Conservation (phyloP, 2,113 vertebrate species). For the Pardalotus punctatus region DNA sequence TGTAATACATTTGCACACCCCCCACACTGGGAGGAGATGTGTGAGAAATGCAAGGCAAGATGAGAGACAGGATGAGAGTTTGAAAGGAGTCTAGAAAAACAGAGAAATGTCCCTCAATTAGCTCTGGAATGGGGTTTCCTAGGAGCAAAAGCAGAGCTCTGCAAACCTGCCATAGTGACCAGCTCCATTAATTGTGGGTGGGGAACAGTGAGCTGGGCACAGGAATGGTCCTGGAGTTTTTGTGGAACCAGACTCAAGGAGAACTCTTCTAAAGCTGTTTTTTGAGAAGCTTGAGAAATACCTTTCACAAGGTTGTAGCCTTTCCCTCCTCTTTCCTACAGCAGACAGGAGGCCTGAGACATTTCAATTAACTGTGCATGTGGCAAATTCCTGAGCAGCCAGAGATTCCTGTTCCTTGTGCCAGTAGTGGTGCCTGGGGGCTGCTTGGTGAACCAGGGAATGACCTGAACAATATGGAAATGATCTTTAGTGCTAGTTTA, state of each 20-base stretch:
- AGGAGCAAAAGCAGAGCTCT: background rate
- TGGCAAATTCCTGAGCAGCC: background rate
- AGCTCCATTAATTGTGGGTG: background rate
- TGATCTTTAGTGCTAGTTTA: background rate
- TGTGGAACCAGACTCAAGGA: background rate
- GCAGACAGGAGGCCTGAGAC: background rate
- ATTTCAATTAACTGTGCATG: background rate
- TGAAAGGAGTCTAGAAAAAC: background rate
- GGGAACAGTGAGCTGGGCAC: accelerated
- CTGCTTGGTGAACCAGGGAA: background rate
- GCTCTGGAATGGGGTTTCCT: background rate
- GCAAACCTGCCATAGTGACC: background rate
- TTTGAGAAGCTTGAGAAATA: background rate
- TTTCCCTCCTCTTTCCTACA: background rate
- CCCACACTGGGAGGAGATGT: background rate
- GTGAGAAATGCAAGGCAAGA: background rate
- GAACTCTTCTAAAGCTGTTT: background rate
- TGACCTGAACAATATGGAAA: background rate
- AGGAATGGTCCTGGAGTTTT: background rate
- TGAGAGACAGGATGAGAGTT: background rate
- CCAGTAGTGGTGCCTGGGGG: background rate
- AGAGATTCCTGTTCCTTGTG: background rate
- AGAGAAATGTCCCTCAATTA: background rate
- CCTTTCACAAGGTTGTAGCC: background rate
- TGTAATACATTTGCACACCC: background rate